Evolutionary conservation across 2,797 vertebrate species (phyloP).

Genomic region (Phrynocephalus vlangalii): DNA sequence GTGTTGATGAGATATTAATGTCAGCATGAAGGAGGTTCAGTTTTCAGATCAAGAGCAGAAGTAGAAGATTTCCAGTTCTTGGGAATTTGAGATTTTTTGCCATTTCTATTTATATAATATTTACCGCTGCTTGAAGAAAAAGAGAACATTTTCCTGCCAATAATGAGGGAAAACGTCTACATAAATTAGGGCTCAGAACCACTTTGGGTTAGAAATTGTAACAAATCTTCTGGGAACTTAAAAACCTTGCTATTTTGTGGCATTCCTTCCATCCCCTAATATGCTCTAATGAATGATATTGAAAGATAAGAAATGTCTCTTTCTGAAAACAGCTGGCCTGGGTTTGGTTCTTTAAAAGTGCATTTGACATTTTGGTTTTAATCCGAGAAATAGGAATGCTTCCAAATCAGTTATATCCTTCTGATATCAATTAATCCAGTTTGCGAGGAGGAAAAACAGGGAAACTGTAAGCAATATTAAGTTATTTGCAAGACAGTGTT

Average conservation of each 20-base stretch:
- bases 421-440: constrained; percentile 48
- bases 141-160: constrained; percentile 58
- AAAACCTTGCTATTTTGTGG: constrained; percentile 57
- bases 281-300: constrained; percentile 55
- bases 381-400: constrained; percentile 53
- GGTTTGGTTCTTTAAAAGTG: constrained; percentile 62
- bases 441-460: not conserved
- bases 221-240: constrained; percentile 62
- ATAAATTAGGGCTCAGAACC: constrained; percentile 71
- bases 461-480: not conserved
- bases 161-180: constrained; percentile 61
- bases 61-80: constrained; percentile 62
- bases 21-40: constrained; percentile 50
- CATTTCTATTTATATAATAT: constrained; percentile 70
- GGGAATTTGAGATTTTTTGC: constrained; percentile 67
- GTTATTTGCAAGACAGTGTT: not conserved
- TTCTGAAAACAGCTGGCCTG: constrained; percentile 69
- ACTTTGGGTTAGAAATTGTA: constrained; percentile 73
- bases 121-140: constrained; percentile 55
- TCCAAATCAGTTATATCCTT: constrained; percentile 56
- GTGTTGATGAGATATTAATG: constrained; percentile 32
- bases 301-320: constrained; percentile 53
- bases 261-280: constrained; percentile 66
- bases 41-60: constrained; percentile 63
- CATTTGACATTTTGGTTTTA: constrained; percentile 58